A percentile compares a stretch with the other conserved stretches of the same genome.
phyloP scores from a whole-genome alignment of 2,888 invertebrate species.

The Fissipunctia ypsillon region DNA sequence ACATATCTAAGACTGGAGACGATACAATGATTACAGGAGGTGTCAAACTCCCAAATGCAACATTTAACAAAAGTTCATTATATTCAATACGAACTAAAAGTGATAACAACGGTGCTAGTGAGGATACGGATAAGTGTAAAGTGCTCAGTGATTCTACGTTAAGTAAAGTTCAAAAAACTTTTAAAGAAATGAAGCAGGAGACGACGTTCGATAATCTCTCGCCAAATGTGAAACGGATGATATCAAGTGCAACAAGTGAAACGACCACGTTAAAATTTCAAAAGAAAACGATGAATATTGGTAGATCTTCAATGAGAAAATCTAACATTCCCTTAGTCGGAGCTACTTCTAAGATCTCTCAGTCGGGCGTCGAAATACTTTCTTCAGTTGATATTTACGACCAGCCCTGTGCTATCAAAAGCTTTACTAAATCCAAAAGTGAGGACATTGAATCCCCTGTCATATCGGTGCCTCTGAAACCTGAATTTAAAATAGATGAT shows the following conservation, averaged over 20 bases:
- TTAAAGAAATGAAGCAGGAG: constrained; percentile 81
- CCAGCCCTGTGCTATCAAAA: constrained; percentile 79
- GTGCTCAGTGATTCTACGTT: constrained; percentile 78
- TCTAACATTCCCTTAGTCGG: constrained; percentile 88
- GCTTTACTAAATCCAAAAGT: constrained; percentile 69
- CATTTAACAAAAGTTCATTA: constrained; percentile 85
- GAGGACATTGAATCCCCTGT: constrained; percentile 74
- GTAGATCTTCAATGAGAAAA: constrained; percentile 82
- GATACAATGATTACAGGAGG: constrained; percentile 83
- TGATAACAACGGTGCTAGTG: constrained; percentile 83
- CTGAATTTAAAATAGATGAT: constrained; percentile 83
- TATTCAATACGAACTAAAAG: constrained; percentile 85
- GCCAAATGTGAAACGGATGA: constrained; percentile 91
- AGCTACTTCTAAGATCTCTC: constrained; percentile 88
- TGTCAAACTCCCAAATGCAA: constrained; percentile 84
- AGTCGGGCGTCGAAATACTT: constrained; percentile 86
- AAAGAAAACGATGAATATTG: constrained; percentile 80
- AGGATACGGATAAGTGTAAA: constrained; percentile 76
- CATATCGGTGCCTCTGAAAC: constrained; percentile 71
- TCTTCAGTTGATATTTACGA: constrained; percentile 88
- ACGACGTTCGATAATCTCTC: constrained; percentile 90
- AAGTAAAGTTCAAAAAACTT: constrained; percentile 80
- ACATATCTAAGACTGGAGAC: constrained; percentile 64
- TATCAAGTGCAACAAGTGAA: constrained; percentile 88
- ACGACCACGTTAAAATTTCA: constrained; percentile 85